Base-by-base conservation (phyloP, 2,113 vertebrate genomes). In the Proterorhinus semilunaris region DNA sequence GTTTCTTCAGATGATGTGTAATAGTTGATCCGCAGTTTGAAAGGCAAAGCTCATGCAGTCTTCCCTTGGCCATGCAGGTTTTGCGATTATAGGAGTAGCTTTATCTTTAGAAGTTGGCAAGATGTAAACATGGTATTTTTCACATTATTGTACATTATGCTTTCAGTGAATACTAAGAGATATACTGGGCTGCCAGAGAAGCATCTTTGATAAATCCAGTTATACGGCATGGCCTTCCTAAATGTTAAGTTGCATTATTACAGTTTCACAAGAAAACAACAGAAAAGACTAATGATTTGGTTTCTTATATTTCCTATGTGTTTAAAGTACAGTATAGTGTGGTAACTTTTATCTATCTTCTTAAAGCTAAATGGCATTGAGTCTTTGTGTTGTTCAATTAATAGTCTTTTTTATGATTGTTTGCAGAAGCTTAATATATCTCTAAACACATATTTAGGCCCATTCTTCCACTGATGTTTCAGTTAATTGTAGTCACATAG, bases 31-130 rank as follows among this genome's bases (percentile, higher is more conserved):
- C 74, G 84, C 81, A 86, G 78, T 86, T 92, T 83, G 82, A 90
- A 91, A 90, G 89, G 81, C 89, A 88, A 91, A 91, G 90, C 91
- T 90, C 92, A 93, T 93, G 92, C 92, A 92, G 84, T 91, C 91
- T 86, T 91, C 87, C 79, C 76, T 86, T 72, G 80, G 88, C 88
- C 92, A 92, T 93, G 92, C 92, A 92, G 85, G 80, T 90, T 87
- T 89, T 89, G 84, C 81, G 57, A 81, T 81, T 82, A 82, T 90
- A 88, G 83, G 87, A 85, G 83, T 91, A 87, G 80, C 83, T 82
- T 74, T 68, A 81, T 84, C 72, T 75, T 85, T 75, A 83, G 69
- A 74, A 67, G 81, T 76, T 68, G 70, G 58, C 67, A 74, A 78
- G 78, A 83, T 58, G 65, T 72, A 86, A 73, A 85, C 63, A 17